Percentiles rank a stretch among this genome's conserved stretches.
Conservation (phyloP, 2,888 invertebrate species). For the Adelphocoris suturalis region DNA sequence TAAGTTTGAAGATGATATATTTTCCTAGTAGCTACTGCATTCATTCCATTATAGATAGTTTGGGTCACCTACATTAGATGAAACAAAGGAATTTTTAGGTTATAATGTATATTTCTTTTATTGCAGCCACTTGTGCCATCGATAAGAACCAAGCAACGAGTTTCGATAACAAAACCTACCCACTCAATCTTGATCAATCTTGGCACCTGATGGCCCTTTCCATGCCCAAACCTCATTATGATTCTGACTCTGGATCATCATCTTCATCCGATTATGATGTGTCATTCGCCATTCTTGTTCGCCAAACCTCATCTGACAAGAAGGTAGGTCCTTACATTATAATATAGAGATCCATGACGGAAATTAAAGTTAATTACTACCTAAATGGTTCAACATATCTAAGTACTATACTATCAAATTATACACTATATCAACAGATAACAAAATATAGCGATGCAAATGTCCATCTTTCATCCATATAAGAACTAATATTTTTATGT, state of each 20-base stretch:
- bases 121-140: constrained; percentile 83
- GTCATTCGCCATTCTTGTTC: constrained; percentile 77
- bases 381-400: too few relatives aligned
- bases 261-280: constrained; percentile 63
- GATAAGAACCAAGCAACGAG: constrained; percentile 82
- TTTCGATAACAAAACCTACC: constrained; percentile 84
- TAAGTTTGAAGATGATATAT: constrained; percentile 79
- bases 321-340: constrained; percentile 77
- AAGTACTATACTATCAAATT: too few relatives aligned
- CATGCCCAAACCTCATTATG: constrained; percentile 28
- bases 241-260: constrained; percentile 53
- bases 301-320: constrained; percentile 73
- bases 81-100: too few relatives aligned
- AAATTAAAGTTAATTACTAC: too few relatives aligned
- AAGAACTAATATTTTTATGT: too few relatives aligned
- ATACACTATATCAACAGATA: neutral
- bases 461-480: too few relatives aligned
- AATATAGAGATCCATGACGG: too few relatives aligned
- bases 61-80: too few relatives aligned
- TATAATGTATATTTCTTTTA: neutral
- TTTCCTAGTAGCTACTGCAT: too few relatives aligned
- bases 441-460: too few relatives aligned
- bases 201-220: constrained; percentile 80
- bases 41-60: too few relatives aligned
- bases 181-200: constrained; percentile 80